phyloP scores from a whole-genome alignment of 2,113 vertebrate genomes.

The Alligator mississippiensis region DNA sequence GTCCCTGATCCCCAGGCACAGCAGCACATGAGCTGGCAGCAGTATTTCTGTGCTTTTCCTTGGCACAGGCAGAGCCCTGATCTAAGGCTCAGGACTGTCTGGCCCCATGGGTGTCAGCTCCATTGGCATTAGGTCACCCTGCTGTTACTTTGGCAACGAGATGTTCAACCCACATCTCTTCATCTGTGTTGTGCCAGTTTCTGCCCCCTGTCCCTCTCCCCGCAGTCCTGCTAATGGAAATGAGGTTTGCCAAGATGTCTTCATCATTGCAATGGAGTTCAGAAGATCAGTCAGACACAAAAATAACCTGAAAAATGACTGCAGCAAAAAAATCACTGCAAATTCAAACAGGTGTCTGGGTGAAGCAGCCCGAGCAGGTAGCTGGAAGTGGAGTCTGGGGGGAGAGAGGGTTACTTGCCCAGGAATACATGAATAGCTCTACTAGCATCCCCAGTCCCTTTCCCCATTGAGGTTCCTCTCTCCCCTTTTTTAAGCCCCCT shows the following conservation, averaged over 20 bases:
- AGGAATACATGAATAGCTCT: background rate
- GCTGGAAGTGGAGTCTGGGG: accelerated
- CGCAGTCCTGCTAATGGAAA: background rate
- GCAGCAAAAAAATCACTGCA: accelerated
- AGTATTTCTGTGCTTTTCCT: no score
- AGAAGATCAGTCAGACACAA: accelerated
- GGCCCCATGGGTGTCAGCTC: background rate
- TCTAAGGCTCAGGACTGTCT: background rate
- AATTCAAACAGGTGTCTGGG: accelerated
- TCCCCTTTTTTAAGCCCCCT: conserved; percentile 61
- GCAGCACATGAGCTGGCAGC: no score
- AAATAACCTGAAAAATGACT: background rate
- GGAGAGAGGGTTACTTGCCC: background rate
- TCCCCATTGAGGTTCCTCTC: background rate
- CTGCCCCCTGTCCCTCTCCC: background rate
- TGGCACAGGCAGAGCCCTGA: no score
- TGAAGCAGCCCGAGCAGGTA: accelerated
- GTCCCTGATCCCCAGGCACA: background rate
- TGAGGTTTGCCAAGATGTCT: background rate
- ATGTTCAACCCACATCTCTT: background rate
- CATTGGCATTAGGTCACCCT: no score
- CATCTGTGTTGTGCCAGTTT: background rate
- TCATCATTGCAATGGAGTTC: accelerated
- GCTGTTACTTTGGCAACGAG: background rate
- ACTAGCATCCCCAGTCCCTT: background rate